phyloP scores from a whole-genome alignment of 2,797 vertebrate species.

The Phylloscopus collybita region DNA sequence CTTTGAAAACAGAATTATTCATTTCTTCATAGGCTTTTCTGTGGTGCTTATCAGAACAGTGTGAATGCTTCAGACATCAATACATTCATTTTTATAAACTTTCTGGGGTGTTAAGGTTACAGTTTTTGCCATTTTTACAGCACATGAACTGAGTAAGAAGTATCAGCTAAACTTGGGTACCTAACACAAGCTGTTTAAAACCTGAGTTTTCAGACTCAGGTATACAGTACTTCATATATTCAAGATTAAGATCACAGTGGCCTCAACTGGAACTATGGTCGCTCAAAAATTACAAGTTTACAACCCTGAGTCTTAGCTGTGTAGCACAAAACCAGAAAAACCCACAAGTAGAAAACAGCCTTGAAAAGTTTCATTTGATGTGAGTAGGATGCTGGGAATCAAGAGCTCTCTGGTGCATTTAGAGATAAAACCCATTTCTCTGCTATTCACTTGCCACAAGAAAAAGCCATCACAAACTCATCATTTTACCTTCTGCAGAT shows the following conservation, averaged over 20 bases:
- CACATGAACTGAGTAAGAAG: background rate
- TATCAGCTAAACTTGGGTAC: background rate
- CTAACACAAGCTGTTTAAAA: background rate
- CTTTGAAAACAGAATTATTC: conserved; percentile 65
- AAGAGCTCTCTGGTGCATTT: background rate
- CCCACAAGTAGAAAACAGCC: background rate
- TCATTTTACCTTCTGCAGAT: background rate
- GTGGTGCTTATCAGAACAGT: conserved; percentile 15
- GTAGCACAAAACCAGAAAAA: background rate
- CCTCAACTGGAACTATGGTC: background rate
- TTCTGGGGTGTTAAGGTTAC: background rate
- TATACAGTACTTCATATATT: background rate
- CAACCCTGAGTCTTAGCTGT: background rate
- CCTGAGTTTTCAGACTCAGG: background rate
- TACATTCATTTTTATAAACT: background rate
- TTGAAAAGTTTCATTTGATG: background rate
- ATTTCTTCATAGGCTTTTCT: conserved; percentile 55
- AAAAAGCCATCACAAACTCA: background rate
- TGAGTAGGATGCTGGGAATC: background rate
- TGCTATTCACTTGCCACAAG: background rate
- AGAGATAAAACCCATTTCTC: background rate
- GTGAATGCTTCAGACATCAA: conserved; percentile 6
- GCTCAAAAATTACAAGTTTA: background rate
- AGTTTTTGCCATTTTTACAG: background rate
- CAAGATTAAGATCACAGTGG: background rate